These are phyloP conservation scores for Coracopsis vasa DNA, from an alignment of 2,113 vertebrate genomes.

Conservation along the genomic window DNA sequence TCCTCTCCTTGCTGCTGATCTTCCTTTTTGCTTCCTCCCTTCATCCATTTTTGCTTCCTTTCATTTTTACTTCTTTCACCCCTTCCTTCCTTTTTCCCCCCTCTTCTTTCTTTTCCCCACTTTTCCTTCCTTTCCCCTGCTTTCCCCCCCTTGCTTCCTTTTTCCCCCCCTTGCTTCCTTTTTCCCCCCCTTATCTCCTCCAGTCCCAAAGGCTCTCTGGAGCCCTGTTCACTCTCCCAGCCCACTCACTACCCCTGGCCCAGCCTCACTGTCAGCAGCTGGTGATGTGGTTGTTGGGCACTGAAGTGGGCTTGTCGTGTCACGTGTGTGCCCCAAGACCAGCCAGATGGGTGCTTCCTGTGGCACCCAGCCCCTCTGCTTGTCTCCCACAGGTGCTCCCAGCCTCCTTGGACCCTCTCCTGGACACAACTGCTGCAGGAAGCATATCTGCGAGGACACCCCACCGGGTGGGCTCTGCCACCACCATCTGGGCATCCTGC, in stretches of 20 bases:
- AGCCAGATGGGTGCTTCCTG: not conserved
- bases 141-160: too few relatives aligned
- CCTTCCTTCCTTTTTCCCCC: too few relatives aligned
- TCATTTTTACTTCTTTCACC: too few relatives aligned
- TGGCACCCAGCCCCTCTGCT: not conserved
- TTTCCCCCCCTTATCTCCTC: not conserved
- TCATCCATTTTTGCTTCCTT: not conserved
- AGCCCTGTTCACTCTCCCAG: not conserved
- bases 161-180: not conserved
- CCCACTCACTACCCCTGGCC: accelerated
- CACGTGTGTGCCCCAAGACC: not conserved
- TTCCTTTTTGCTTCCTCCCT: not conserved
- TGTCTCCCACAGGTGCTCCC: slow-evolving; percentile 19
- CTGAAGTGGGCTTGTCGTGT: accelerated
- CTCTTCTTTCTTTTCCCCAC: too few relatives aligned
- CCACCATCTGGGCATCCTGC: accelerated
- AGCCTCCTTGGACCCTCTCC: accelerated
- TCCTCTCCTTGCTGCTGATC: not conserved
- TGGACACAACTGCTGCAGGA: not conserved
- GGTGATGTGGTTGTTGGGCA: not conserved
- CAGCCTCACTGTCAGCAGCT: accelerated
- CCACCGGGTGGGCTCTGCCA: not conserved
- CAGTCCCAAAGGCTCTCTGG: not conserved
- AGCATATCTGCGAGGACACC: accelerated
- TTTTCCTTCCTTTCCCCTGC: too few relatives aligned